Evolutionary conservation across 2,113 vertebrate species (phyloP).

Genomic region (Procavia capensis): DNA sequence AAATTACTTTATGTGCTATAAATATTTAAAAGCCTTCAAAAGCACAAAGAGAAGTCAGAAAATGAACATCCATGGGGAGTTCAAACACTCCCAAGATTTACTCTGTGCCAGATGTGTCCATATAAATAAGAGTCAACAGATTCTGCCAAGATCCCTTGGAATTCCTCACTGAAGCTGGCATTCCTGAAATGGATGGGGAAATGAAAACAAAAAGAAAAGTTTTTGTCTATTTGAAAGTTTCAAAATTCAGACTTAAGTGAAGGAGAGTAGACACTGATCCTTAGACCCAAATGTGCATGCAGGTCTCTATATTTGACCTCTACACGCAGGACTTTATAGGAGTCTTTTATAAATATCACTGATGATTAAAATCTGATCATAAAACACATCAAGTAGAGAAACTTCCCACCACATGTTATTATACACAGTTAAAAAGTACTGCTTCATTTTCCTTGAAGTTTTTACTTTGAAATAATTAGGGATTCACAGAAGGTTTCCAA

Average conservation of each 20-base stretch:
- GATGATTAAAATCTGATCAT: not conserved
- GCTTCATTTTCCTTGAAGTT: not conserved
- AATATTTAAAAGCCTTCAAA: not conserved
- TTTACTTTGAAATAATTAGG: not conserved
- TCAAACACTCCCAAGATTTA: not conserved
- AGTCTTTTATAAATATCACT: not conserved
- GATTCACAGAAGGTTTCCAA: not conserved
- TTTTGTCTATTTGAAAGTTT: not conserved
- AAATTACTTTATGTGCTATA: not conserved
- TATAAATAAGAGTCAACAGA: not conserved
- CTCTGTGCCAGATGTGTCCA: not conserved
- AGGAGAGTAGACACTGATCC: not conserved
- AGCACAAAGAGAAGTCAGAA: not conserved
- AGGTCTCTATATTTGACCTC: not conserved
- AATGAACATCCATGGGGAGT: too few relatives aligned
- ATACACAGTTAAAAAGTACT: not conserved
- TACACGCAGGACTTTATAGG: not conserved
- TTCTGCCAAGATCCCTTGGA: not conserved
- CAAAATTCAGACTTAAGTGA: not conserved
- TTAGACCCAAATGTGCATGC: not conserved
- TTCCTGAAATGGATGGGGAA: not conserved
- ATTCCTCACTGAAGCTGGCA: not conserved
- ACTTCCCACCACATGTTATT: fast-evolving
- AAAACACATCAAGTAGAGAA: not conserved
- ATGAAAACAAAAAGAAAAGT: not conserved